Evolutionary conservation across 1,140 invertebrate genomes (phyloP).

Genomic region (Saxidomus purpurata): DNA sequence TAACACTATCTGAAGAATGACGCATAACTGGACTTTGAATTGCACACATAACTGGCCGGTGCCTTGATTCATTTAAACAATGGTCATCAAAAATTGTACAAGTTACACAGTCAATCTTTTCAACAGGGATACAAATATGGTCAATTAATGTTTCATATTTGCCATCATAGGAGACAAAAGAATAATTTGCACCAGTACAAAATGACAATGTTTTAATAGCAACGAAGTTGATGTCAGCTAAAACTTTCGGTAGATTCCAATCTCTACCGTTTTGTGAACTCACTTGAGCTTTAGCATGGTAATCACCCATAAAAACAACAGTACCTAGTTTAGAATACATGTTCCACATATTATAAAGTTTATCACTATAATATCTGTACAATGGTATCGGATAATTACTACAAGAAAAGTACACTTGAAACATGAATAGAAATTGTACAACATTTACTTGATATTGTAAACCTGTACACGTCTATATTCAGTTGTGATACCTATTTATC

Average conservation of each 20-base stretch:
- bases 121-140: too few species aligned
- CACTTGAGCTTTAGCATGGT: too few species aligned
- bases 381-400: not conserved
- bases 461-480: not conserved
- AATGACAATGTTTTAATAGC: not conserved
- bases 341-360: constrained; percentile 37
- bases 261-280: not conserved
- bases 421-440: not conserved
- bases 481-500: not conserved
- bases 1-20: not conserved
- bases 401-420: constrained; percentile 40
- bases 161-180: too few species aligned
- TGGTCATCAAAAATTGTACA: constrained; percentile 21
- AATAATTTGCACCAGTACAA: too few species aligned
- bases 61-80: constrained; percentile 52
- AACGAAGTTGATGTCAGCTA: not conserved
- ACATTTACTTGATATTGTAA: not conserved
- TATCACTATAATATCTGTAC: not conserved
- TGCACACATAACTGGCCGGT: not conserved
- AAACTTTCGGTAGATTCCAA: not conserved
- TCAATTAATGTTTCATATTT: too few species aligned
- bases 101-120: not conserved
- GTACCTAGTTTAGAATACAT: not conserved
- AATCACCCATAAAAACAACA: constrained; percentile 23
- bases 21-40: not conserved